A percentile compares a stretch with the other conserved stretches of the same genome.
These are phyloP conservation scores for Octopus sinensis DNA, from an alignment of 1,140 invertebrate species.

Conservation along the genomic window DNA sequence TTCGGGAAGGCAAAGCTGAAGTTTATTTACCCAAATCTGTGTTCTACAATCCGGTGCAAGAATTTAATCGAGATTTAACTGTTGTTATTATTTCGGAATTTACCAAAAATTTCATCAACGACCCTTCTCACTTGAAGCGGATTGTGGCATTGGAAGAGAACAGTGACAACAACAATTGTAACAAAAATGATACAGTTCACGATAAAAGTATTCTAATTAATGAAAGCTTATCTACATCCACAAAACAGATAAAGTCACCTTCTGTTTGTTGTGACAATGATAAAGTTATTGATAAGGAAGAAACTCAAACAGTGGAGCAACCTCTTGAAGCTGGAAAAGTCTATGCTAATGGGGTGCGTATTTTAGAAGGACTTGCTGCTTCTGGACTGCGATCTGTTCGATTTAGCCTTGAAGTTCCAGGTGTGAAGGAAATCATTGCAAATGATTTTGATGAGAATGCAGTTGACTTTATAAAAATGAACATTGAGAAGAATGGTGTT, in stretches of 20 bases:
- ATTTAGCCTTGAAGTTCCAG: conserved; percentile 90
- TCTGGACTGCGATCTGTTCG: conserved; percentile 91
- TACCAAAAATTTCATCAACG: conserved; percentile 29
- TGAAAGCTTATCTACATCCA: not conserved
- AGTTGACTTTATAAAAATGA: conserved; percentile 80
- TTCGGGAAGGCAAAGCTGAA: conserved; percentile 73
- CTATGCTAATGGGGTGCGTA: conserved; percentile 48
- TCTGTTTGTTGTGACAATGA: not conserved
- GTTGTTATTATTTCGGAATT: conserved; percentile 58
- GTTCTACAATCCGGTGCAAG: conserved; percentile 96
- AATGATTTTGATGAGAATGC: conserved; percentile 91
- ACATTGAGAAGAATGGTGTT: conserved; percentile 78
- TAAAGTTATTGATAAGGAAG: not conserved
- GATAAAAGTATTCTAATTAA: not conserved
- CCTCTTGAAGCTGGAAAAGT: not conserved
- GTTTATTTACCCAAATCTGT: conserved; percentile 68
- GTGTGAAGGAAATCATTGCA: conserved; percentile 78
- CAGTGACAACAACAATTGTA: not conserved
- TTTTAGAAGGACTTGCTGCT: conserved; percentile 93
- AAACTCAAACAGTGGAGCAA: not conserved
- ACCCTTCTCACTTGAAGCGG: not conserved
- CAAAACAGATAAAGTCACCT: too few relatives aligned
- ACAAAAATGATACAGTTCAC: not conserved
- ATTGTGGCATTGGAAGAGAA: not conserved
- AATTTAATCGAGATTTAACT: conserved; percentile 95